Evolutionary conservation across 2,797 vertebrate species (phyloP).

Genomic region (Phalanger gymnotis): DNA sequence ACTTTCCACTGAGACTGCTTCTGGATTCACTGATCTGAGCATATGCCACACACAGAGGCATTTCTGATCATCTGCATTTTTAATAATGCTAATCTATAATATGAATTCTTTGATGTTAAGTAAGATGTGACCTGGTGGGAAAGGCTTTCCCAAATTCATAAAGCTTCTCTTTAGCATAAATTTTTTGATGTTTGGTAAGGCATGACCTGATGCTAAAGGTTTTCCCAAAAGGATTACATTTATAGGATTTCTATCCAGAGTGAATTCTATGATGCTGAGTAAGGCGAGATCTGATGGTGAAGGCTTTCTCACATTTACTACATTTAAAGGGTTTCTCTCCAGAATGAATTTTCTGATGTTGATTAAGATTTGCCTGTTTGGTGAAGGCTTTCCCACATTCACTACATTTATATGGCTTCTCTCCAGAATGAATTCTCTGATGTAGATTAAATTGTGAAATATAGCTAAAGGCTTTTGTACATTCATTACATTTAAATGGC

Average conservation of each 20-base stretch:
- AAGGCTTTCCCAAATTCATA: not conserved
- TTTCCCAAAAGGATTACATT: not conserved
- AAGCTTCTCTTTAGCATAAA: not conserved
- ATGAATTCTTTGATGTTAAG: not conserved
- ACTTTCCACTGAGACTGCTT: too few relatives aligned
- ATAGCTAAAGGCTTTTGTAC: conserved; percentile 62
- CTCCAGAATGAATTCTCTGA: conserved; percentile 63
- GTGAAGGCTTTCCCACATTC: conserved; percentile 47
- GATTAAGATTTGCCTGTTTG: conserved; percentile 36
- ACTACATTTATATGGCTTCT: conserved; percentile 47
- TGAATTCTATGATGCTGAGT: not conserved
- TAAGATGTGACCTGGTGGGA: not conserved
- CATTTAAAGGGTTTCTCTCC: not conserved
- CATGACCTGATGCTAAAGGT: not conserved
- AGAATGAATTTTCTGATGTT: conserved; percentile 19
- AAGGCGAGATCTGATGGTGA: conserved; percentile 6
- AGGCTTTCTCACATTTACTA: not conserved
- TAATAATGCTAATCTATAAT: not conserved
- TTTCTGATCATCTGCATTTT: not conserved
- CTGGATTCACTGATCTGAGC: too few relatives aligned
- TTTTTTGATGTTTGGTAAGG: not conserved
- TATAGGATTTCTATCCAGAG: not conserved
- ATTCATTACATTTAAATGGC: conserved; percentile 57
- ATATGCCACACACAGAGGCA: not conserved
- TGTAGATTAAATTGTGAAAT: conserved; percentile 61